Percentiles rank a stretch among this genome's conserved stretches.
Conservation (phyloP, 2,888 invertebrate genomes). For the Parapristionchus giblindavisi region DNA sequence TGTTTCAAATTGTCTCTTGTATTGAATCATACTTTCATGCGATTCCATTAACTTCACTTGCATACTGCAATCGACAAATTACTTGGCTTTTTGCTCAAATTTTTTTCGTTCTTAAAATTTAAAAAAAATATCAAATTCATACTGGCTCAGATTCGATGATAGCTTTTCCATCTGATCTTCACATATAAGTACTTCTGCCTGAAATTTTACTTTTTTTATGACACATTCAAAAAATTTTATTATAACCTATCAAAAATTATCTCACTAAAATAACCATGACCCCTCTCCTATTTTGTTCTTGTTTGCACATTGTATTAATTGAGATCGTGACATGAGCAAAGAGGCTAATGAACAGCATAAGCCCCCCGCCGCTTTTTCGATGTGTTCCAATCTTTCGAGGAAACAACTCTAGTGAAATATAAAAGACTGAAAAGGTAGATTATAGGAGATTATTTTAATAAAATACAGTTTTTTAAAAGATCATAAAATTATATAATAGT, state of each 20-base stretch:
- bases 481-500: too few relatives aligned
- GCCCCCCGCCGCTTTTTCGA: too few relatives aligned
- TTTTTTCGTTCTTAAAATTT: not conserved
- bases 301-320: too few relatives aligned
- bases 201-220: not conserved
- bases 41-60: constrained; percentile 54
- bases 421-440: too few relatives aligned
- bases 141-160: not conserved
- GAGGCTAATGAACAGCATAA: too few relatives aligned
- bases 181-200: constrained; percentile 34
- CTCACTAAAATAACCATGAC: too few relatives aligned
- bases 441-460: not conserved
- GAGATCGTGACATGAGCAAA: too few relatives aligned
- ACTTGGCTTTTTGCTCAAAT: not conserved
- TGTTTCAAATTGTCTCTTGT: constrained; percentile 48
- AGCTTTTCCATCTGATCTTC: constrained; percentile 52
- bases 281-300: too few relatives aligned
- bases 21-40: constrained; percentile 48
- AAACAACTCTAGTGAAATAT: too few relatives aligned
- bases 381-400: too few relatives aligned
- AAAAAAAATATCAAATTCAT: not conserved
- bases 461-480: too few relatives aligned
- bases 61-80: constrained; percentile 40
- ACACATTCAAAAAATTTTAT: not conserved
- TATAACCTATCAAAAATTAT: not conserved